Conservation (phyloP, 2,797 vertebrate genomes). For the Phrynocephalus vlangalii region DNA sequence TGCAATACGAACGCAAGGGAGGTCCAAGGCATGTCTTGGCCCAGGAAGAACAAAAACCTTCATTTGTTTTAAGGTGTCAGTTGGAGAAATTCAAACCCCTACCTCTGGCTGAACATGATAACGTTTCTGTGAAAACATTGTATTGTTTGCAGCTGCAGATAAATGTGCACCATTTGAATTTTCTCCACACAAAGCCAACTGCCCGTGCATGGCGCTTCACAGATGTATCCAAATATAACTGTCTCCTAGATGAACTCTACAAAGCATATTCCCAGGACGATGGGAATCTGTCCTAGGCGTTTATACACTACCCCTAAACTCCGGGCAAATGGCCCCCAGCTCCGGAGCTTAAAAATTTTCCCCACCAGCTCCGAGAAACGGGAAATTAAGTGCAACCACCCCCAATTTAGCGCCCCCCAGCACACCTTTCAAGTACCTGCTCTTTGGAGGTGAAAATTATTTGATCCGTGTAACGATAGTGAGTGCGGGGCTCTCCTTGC, state of each 20-base stretch:
- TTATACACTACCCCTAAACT: too few relatives aligned
- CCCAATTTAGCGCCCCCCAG: too few relatives aligned
- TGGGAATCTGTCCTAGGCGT: not conserved
- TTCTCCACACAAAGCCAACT: not conserved
- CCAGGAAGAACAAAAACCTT: not conserved
- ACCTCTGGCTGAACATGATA: not conserved
- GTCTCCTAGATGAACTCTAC: not conserved
- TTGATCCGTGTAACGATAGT: too few relatives aligned
- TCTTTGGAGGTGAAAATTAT: too few relatives aligned
- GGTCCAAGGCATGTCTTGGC: not conserved
- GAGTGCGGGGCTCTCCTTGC: too few relatives aligned
- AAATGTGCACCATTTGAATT: not conserved
- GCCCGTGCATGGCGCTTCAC: not conserved
- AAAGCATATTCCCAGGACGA: not conserved
- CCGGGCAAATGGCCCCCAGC: too few relatives aligned
- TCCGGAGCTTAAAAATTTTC: too few relatives aligned
- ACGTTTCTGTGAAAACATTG: not conserved
- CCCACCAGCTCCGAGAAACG: too few relatives aligned
- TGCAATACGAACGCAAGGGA: not conserved
- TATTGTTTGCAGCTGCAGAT: not conserved
- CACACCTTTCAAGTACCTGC: too few relatives aligned
- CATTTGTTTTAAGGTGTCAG: not conserved
- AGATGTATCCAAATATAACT: not conserved
- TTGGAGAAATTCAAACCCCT: not conserved
- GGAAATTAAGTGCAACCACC: too few relatives aligned